phyloP scores from a whole-genome alignment of 2,113 vertebrate genomes.

The Scartelaos histophorus region DNA sequence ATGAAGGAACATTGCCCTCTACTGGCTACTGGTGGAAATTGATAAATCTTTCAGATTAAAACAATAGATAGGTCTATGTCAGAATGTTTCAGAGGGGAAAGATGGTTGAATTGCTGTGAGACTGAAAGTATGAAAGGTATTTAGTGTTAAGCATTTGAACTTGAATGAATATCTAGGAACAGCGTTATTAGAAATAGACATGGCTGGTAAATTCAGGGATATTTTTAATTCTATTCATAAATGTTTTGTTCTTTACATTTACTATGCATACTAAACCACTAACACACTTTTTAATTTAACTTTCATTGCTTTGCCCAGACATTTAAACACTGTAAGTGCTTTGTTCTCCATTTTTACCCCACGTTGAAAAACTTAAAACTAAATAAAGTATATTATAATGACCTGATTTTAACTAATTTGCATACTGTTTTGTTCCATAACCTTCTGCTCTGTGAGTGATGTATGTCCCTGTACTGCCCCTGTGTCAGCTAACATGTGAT shows the following conservation, averaged over 20 bases:
- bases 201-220: not conserved
- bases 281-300: slow-evolving; percentile 35
- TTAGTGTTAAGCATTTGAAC: not conserved
- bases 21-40: slow-evolving; percentile 44
- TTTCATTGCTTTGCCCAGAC: slow-evolving; percentile 51
- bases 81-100: not conserved
- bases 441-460: not conserved
- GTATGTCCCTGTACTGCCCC: not conserved
- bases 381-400: not conserved
- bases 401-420: not conserved
- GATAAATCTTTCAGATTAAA: not conserved
- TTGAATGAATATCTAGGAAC: not conserved
- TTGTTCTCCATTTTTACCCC: slow-evolving; percentile 9
- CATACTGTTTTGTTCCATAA: not conserved
- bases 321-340: slow-evolving; percentile 71
- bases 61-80: not conserved
- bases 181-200: not conserved
- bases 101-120: not conserved
- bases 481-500: not conserved
- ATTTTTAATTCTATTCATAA: not conserved
- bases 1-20: slow-evolving; percentile 70
- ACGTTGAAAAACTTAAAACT: not conserved
- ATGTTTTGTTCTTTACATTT: not conserved
- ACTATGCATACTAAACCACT: slow-evolving; percentile 24
- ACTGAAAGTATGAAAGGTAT: not conserved